Evolutionary conservation across 2,797 vertebrate genomes (phyloP).

Genomic region (Silurus lanzhouensis): DNA sequence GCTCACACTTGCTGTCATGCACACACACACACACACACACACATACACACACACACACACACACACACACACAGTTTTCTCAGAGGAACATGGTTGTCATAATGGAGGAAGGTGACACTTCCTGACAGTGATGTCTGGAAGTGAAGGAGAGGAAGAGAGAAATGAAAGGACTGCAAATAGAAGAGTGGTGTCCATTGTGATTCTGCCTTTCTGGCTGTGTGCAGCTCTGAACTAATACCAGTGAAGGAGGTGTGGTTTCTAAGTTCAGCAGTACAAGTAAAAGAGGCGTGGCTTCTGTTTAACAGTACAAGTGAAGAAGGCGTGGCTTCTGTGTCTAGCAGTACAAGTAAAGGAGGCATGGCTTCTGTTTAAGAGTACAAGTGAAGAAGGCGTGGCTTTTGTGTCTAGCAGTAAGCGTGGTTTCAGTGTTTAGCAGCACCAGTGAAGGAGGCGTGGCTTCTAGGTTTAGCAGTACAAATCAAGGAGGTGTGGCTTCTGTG

Average conservation of each 20-base stretch:
- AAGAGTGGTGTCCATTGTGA: background rate
- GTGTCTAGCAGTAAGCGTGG: too few species aligned
- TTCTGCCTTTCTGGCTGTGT: constrained; percentile 38
- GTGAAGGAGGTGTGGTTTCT: too few species aligned
- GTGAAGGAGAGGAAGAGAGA: constrained; percentile 40
- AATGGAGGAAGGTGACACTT: constrained; percentile 29
- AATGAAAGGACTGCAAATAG: constrained; percentile 27
- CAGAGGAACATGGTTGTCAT: constrained; percentile 16
- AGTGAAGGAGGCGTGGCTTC: too few species aligned
- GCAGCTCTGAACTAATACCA: constrained; percentile 16
- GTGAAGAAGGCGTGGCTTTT: too few species aligned
- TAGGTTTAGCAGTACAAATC: too few species aligned
- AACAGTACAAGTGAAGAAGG: too few species aligned
- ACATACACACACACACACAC: constrained; percentile 12
- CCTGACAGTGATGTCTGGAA: constrained; percentile 29
- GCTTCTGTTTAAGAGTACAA: too few species aligned
- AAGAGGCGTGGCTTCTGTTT: too few species aligned
- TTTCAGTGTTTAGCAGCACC: background rate
- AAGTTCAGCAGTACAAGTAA: too few species aligned
- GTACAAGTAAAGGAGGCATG: too few species aligned
- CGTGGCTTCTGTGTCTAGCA: too few species aligned
- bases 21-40: constrained; percentile 3
- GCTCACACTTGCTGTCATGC: too few species aligned
- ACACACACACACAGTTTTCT: constrained; percentile 25
- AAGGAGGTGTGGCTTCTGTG: background rate